Conservation (phyloP, 2,888 invertebrate species). For the Chelonus formosanus region DNA sequence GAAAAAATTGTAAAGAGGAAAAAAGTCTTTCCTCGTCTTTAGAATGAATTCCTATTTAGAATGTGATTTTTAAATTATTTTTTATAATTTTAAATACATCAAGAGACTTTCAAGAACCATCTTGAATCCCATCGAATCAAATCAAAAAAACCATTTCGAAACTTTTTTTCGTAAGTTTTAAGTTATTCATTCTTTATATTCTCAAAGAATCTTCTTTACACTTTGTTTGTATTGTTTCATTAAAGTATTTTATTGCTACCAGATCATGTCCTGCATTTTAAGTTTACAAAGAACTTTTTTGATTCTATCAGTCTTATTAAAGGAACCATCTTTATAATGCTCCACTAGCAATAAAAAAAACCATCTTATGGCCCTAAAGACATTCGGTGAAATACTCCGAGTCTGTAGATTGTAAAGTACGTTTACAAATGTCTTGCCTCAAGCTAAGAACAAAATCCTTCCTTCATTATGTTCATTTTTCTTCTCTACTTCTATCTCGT, state of each 20-base stretch:
- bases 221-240: conserved; percentile 15
- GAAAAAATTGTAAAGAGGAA: too few species aligned
- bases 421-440: conserved; percentile 39
- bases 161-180: conserved; percentile 46
- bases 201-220: conserved; percentile 40
- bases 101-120: conserved; percentile 23
- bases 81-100: conserved; percentile 61
- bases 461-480: conserved; percentile 17
- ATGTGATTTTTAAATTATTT: conserved; percentile 62
- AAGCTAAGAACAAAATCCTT: conserved; percentile 25
- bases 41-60: conserved; percentile 42
- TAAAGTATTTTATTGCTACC: not conserved
- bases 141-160: conserved; percentile 54
- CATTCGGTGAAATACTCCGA: conserved; percentile 2
- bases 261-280: too few species aligned
- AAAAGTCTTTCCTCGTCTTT: conserved; percentile 27
- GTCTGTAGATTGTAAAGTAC: not conserved
- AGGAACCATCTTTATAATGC: not conserved
- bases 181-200: conserved; percentile 38
- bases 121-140: conserved; percentile 47
- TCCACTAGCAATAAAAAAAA: conserved; percentile 25
- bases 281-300: too few species aligned
- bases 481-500: conserved; percentile 21
- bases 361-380: not conserved
- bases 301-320: too few species aligned